phyloP scores from a whole-genome alignment of 2,113 vertebrate genomes.

The Chrysemys picta region DNA sequence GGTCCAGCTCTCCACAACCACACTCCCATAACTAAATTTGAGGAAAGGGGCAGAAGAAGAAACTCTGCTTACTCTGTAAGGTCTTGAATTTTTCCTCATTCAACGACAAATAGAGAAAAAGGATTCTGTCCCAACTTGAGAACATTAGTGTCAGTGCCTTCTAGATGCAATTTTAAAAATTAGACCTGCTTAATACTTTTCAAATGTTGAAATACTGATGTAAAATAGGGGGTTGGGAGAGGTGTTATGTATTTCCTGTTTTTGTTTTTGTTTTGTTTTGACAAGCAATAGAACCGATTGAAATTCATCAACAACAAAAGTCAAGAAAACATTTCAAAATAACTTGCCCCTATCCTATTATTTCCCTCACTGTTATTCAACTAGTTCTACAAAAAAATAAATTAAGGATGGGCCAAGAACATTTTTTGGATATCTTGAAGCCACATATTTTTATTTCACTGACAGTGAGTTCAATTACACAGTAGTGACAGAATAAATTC shows the following conservation, averaged over 20 bases:
- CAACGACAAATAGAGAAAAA: not conserved
- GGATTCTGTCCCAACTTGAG: not conserved
- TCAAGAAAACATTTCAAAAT: not conserved
- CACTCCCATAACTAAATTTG: not conserved
- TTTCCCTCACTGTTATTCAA: fast-evolving
- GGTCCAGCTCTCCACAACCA: not conserved
- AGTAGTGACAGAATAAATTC: not conserved
- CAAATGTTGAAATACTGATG: not conserved
- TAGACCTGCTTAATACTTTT: not conserved
- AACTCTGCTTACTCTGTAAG: not conserved
- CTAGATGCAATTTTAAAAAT: not conserved
- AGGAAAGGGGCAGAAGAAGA: not conserved
- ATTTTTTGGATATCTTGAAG: not conserved
- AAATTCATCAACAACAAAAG: not conserved
- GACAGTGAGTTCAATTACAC: not conserved
- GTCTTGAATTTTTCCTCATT: not conserved
- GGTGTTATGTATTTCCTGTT: too few species aligned
- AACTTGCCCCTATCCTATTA: not conserved
- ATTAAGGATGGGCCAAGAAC: not conserved
- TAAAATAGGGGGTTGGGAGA: not conserved
- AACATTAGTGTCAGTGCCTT: not conserved
- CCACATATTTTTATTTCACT: not conserved
- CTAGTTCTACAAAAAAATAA: not conserved
- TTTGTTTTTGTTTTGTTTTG: not conserved
- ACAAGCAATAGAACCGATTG: not conserved